Base-by-base conservation (phyloP, 2,888 invertebrate genomes). In the Molanna angustata region DNA sequence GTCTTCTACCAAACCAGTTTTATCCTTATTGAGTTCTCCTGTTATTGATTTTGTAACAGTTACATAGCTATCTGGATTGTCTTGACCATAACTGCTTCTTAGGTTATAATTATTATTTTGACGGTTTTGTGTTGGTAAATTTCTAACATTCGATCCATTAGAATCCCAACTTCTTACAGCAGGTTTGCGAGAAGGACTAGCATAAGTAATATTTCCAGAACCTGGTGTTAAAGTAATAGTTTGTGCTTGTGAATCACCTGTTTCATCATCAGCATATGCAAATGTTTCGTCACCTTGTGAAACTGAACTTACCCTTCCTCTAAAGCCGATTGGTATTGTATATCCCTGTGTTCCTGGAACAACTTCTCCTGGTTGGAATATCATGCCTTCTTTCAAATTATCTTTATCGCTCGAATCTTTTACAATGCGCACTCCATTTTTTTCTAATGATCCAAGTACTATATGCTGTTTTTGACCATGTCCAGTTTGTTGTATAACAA, bases 31-130 rank as follows among this genome's bases (percentile, higher is more conserved):
- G 61, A 87, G 72, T 62, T 83, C 84, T 4, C 90, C 88, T 1
- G 88, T 86, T 45, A 90, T 85, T 2, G 89, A 89, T 67, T 88
- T 90, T 1, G 88, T 86, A 3, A 89, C 84, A 0, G 90, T 86
- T 2, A 90, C 83, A 67, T 87, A 91, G 63, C 82, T 81, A 49
- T 85, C 83, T 11, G 75, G 74, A n/a, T 78, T 74, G 59, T 78
- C 76, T 11, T 72, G 64, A 60, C 68, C 70, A 1, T 65, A 57
- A 56, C 66, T 64, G 69, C 64, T n/a, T 52, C 52, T n/a, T 46
- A 56, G 20, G 59, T 60, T 17, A 57, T 60, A 46, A 48, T 35
- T 50, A 32, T 56, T 56, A 11, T 35, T 16, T 7, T 39, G 41
- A 7, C 31, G 4, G 16, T 27, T 35, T 2, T 33, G 19, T 1